Evolutionary conservation across 2,797 vertebrate genomes (phyloP), one percentile per base, ranked within the genome.

Genomic region (Notoglanidium macrostoma): DNA sequence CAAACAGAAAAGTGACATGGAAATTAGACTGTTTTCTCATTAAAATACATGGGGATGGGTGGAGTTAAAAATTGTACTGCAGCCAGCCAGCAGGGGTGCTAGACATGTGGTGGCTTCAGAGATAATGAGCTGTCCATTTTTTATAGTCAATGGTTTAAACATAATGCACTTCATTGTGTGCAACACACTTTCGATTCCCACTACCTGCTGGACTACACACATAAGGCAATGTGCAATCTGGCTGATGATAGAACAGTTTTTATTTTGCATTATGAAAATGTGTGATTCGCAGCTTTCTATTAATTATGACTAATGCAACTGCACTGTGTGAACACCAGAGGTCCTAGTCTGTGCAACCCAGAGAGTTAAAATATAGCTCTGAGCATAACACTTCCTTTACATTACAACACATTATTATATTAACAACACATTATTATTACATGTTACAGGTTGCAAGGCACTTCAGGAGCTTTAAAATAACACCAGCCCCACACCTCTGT

Each of bases 241-340:
- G 40, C 35, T 72, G 4, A 44, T 21, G 19, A 35, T 72, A 72
- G 19, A 23, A 72, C 63, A 65, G 26, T 3, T n/a, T 65, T 65
- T n/a, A n/a, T 11, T 65, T 23, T 65, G 63, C 63, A 65, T 65
- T 12, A 0, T 65, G n/a, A n/a, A 29, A 65, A 65, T n/a, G 11
- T 65, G 63, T 49, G 49, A 49, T 49, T 49, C 49, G 9, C 23
- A 74, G 44, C 44, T 12, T 0, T 26, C 10, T 46, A n/a, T 74
- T 74, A 74, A 73, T 74, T 49, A 74, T 49, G 72, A 40, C 44
- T 73, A 73, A 44, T 19, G 40, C 23, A n/a, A 74, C 67, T 68
- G 15, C 29, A 67, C 29, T 32, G 65, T 67, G 15, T 6, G 15
- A 67, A 32, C 65, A 67, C 29, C 65, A 67, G 29, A 67, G 65